A percentile compares a stretch with the other conserved stretches of the same genome.
These are phyloP conservation scores for Sialia sialis DNA, from an alignment of 2,113 vertebrate genomes.

Conservation along the genomic window DNA sequence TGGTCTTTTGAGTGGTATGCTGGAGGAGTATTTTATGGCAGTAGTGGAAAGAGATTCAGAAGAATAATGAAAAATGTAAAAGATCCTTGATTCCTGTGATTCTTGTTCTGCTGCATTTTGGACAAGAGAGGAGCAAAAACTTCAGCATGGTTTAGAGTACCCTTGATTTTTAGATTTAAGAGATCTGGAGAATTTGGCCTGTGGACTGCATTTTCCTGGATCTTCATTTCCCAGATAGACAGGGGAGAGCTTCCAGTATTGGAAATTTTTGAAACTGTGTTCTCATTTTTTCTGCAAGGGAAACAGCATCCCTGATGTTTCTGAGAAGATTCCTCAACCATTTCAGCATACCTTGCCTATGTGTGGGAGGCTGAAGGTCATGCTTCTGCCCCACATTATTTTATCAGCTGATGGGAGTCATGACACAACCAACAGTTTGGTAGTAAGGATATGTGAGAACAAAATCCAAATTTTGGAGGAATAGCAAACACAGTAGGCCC, in stretches of 20 bases:
- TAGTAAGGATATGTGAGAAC: neutral
- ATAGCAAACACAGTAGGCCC: neutral
- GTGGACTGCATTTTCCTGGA: neutral
- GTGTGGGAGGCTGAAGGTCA: neutral
- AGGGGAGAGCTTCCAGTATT: neutral
- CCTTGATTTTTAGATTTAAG: neutral
- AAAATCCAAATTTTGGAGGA: neutral
- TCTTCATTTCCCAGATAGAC: neutral
- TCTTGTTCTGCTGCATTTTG: neutral
- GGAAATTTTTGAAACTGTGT: neutral
- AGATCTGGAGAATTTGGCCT: neutral
- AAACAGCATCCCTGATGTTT: neutral
- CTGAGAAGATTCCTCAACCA: neutral
- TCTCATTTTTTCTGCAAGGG: neutral
- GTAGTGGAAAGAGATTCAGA: neutral
- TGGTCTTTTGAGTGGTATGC: neutral
- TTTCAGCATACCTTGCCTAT: neutral
- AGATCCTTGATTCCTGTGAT: neutral
- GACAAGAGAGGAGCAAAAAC: neutral
- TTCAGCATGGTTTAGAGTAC: neutral
- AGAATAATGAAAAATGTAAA: neutral
- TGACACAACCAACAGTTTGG: neutral
- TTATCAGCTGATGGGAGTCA: neutral
- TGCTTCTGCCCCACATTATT: fast-evolving
- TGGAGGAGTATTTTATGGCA: neutral